phyloP scores from a whole-genome alignment of 2,797 vertebrate genomes.

The Caiman crocodilus region DNA sequence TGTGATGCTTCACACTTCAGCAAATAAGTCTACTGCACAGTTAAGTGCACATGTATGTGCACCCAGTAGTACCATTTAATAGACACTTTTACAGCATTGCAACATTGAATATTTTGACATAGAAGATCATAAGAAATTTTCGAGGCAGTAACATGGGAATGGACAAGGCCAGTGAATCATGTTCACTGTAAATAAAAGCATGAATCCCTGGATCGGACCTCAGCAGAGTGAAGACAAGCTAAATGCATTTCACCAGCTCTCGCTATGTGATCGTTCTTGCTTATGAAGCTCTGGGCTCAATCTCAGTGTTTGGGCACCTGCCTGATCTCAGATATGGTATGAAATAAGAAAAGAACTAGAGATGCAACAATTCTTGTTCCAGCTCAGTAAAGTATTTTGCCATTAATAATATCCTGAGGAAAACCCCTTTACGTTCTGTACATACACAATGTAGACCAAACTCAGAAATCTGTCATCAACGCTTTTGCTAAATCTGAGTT shows the following conservation, averaged over 20 bases:
- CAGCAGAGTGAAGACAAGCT: neutral
- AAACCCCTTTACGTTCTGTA: neutral
- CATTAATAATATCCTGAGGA: neutral
- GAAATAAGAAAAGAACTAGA: neutral
- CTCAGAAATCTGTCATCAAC: neutral
- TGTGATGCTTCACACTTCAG: too few relatives aligned
- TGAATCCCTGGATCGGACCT: neutral
- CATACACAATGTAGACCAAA: neutral
- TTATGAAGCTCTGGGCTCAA: neutral
- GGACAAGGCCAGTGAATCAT: slow-evolving; percentile 49
- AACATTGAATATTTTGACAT: slow-evolving; percentile 60
- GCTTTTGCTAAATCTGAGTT: neutral
- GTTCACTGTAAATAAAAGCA: slow-evolving; percentile 28
- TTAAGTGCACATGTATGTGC: too few relatives aligned
- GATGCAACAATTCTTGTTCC: neutral
- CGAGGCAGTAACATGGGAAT: slow-evolving; percentile 48
- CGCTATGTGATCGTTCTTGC: neutral
- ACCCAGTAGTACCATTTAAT: neutral
- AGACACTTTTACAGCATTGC: slow-evolving; percentile 28
- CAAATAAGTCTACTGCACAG: too few relatives aligned
- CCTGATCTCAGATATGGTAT: neutral
- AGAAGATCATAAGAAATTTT: slow-evolving; percentile 51
- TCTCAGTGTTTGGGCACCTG: neutral
- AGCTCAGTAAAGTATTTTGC: neutral
- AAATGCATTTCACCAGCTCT: neutral